phyloP scores from a whole-genome alignment of 2,888 invertebrate genomes.

The Diarsia dahlii region DNA sequence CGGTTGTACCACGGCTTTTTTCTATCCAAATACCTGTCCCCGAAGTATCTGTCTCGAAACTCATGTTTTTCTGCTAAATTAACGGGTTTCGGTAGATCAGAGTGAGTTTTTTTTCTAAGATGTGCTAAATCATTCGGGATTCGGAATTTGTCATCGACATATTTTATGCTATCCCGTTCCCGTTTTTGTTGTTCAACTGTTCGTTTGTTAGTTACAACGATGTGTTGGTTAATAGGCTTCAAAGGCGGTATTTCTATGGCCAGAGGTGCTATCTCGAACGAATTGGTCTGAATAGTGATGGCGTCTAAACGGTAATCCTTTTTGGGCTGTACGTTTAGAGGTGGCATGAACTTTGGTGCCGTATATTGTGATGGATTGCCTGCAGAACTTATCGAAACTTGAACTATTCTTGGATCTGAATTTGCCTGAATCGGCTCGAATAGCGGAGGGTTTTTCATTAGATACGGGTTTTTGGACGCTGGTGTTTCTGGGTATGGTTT shows the following conservation, averaged over 20 bases:
- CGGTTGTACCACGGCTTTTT: conserved; percentile 33
- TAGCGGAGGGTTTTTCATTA: conserved; percentile 8
- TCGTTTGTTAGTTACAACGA: conserved; percentile 74
- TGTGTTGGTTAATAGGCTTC: conserved; percentile 77
- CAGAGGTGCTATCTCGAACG: conserved; percentile 80
- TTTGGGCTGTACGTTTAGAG: conserved; percentile 16
- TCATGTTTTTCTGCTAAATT: conserved; percentile 29
- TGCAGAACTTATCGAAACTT: conserved; percentile 1
- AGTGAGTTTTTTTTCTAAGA: conserved; percentile 21
- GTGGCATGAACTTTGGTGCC: conserved; percentile 11
- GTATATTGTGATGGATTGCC: conserved; percentile 3
- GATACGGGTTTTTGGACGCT: conserved; percentile 34
- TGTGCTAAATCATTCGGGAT: conserved; percentile 11
- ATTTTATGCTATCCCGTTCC: conserved; percentile 34
- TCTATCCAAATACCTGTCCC: conserved; percentile 15
- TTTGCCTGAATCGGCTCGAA: conserved; percentile 10
- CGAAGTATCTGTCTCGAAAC: conserved; percentile 28
- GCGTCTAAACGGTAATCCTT: conserved; percentile 53
- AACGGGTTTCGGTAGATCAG: conserved; percentile 39
- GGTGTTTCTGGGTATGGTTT: not conserved
- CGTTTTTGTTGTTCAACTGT: conserved; percentile 42
- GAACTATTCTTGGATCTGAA: conserved; percentile 3
- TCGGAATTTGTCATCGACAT: conserved; percentile 29
- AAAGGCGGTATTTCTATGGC: conserved; percentile 74
- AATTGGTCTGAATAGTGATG: conserved; percentile 83